Evolutionary conservation across 2,797 vertebrate genomes (phyloP), one percentile per base, ranked within the genome.

Genomic region (Balearica regulorum): DNA sequence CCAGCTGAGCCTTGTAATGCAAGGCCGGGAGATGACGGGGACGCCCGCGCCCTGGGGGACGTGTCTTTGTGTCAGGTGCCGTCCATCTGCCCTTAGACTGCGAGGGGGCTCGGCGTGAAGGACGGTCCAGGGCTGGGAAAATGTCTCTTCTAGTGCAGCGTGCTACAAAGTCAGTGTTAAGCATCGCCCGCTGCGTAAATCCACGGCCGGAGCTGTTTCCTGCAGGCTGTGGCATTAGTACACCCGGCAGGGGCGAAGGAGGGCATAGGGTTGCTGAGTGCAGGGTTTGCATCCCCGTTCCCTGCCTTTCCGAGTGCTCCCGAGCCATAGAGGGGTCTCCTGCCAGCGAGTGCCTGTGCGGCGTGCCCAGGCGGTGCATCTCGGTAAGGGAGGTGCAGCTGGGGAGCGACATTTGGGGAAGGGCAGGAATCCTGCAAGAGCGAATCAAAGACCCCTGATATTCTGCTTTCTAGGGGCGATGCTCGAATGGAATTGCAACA

Each of bases 291-390:
- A 66, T 65, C 49, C 53, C 35, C 15, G 16, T 57, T 20, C 16
- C 2, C 17, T 71, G 44, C n/a, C 8, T 86, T 68, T 71, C 37
- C 77, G 19, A 35, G 26, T 16, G 15, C 10, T 94, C 39, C 54
- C 5, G 9, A 46, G 39, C 26, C 2, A 9, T n/a, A 46, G 15
- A 73, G 55, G 77, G 17, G 53, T 64, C 25, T 64, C 9, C 31
- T n/a, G 60, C 17, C 62, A 55, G 46, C 2, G 2, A 29, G 8
- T 54, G 35, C 44, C 15, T 65, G 41, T 0, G 2, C 18, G 9
- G 3, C 21, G 21, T 29, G n/a, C 46, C 21, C 37, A 29, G 69
- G 46, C 2, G 0, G 24, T 44, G 29, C 2, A 2, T 35, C 4
- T 60, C 57, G 60, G 61, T 9, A 33, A n/a, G 55, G 39, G 16